These are phyloP conservation scores for Cetonia aurata DNA, from an alignment of 2,888 invertebrate species.

Conservation along the genomic window DNA sequence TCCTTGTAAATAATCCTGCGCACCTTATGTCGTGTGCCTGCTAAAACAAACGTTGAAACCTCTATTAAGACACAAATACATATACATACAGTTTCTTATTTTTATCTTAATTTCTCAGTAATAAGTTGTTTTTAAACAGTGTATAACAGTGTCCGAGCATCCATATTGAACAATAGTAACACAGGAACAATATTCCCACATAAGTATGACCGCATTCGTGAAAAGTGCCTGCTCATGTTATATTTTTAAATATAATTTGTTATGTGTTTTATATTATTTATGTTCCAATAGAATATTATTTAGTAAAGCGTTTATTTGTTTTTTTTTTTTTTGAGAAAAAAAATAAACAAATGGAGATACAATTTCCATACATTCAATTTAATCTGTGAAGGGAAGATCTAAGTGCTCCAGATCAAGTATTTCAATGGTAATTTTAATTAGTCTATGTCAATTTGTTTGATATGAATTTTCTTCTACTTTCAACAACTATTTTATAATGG, in stretches of 20 bases:
- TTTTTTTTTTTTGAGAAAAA: conserved; percentile 48
- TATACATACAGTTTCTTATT: conserved; percentile 45
- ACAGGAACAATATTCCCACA: conserved; percentile 64
- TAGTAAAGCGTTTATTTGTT: conserved; percentile 45
- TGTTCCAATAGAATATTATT: conserved; percentile 45
- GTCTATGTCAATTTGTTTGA: background rate
- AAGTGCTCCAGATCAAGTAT: no score
- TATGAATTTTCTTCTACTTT: background rate
- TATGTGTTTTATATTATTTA: conserved; percentile 50
- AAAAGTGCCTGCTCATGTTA: conserved; percentile 55
- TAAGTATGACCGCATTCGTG: conserved; percentile 66
- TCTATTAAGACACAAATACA: conserved; percentile 55
- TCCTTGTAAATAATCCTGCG: conserved; percentile 64
- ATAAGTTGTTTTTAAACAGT: conserved; percentile 56
- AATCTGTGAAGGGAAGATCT: no score
- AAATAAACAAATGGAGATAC: background rate
- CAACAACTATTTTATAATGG: no score
- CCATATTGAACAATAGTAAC: conserved; percentile 65
- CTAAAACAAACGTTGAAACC: conserved; percentile 60
- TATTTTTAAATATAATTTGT: conserved; percentile 44
- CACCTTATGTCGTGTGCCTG: conserved; percentile 65
- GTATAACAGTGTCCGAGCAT: conserved; percentile 57
- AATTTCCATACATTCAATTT: no score
- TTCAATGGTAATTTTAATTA: background rate
- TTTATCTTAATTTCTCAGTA: conserved; percentile 52